Evolutionary conservation across 1,140 invertebrate species (phyloP).

Genomic region (Drosophila ohnishii): DNA sequence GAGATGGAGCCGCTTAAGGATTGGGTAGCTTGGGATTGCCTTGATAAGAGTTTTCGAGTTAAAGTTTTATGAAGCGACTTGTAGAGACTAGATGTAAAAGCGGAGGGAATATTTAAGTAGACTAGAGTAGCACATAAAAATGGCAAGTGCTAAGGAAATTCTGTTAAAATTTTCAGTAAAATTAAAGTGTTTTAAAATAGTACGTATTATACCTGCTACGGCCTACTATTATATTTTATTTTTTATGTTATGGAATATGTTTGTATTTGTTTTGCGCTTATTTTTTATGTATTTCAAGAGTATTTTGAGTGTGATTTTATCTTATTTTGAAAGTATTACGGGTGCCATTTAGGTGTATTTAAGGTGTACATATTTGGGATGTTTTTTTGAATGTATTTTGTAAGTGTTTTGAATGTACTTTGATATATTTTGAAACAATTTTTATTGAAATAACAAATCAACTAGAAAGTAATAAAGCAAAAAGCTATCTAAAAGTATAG

Average conservation of each 20-base stretch:
- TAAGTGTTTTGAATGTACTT: neutral
- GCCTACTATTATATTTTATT: neutral
- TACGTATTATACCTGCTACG: too few species aligned
- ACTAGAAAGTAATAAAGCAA: neutral
- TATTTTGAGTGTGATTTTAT: neutral
- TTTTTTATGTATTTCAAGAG: neutral
- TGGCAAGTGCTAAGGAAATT: neutral
- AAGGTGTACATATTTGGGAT: too few species aligned
- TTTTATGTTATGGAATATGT: neutral
- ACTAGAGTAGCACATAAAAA: neutral
- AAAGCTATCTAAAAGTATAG: neutral
- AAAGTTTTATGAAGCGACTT: slow-evolving; percentile 35
- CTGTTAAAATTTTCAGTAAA: neutral
- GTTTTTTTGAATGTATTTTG: neutral
- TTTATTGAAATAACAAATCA: neutral
- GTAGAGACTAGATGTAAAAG: slow-evolving; percentile 1
- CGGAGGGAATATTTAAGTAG: slow-evolving; percentile 8
- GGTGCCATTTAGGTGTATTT: too few species aligned
- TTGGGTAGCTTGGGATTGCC: slow-evolving; percentile 26
- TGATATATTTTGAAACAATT: too few species aligned
- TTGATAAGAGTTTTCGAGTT: slow-evolving; percentile 38
- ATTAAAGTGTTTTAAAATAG: neutral
- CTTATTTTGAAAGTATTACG: too few species aligned
- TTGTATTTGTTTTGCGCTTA: neutral
- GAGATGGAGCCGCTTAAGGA: slow-evolving; percentile 49